Base-by-base conservation (phyloP, 2,888 invertebrate species). In the Beris morrisii region DNA sequence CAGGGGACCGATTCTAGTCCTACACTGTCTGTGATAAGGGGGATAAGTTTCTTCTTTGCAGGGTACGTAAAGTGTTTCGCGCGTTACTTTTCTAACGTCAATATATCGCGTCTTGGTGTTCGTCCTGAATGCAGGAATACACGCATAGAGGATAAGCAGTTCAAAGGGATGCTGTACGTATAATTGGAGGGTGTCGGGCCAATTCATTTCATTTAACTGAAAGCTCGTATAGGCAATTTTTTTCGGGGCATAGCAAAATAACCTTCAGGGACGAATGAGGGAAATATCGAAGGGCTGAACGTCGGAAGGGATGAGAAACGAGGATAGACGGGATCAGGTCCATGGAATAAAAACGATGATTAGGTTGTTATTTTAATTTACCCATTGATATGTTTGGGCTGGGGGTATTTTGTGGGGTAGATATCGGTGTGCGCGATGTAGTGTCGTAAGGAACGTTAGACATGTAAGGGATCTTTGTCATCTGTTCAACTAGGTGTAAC, bases 341-440 rank as follows among this genome's bases (percentile, higher is more conserved):
- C 65, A 55, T 52, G 55, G 68, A 66, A 69, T 65, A 69, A 79
- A 79, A 79, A 80, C 79, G 80, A 80, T 80, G 80, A 80, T 80
- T 80, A 80, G 80, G 80, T 80, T 80, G 80, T 80, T 80, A 80
- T 80, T 80, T 80, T 80, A 80, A 80, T 80, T 80, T 80, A 78
- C 80, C 78, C 78, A 80, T 79, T 79, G 79, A 79, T 80, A 79
- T 77, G 73, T 73, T 68, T 68, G 57, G 57, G 65, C 54, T 64
- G 56, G 66, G 66, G 69, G 61, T 57, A 68, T 71, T 71, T 71
- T 72, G 71, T 70, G 71, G 71, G 70, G 64, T 56, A 55, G 46
- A 30, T 9, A 44, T 48, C 32, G 31, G 9, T 48, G 15, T 55
- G 48, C 32, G 52, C 38, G 50, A 32, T 56, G 38, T 48, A 46